Evolutionary conservation across 2,888 invertebrate species (phyloP).

Genomic region (Hoplodrina blanda): DNA sequence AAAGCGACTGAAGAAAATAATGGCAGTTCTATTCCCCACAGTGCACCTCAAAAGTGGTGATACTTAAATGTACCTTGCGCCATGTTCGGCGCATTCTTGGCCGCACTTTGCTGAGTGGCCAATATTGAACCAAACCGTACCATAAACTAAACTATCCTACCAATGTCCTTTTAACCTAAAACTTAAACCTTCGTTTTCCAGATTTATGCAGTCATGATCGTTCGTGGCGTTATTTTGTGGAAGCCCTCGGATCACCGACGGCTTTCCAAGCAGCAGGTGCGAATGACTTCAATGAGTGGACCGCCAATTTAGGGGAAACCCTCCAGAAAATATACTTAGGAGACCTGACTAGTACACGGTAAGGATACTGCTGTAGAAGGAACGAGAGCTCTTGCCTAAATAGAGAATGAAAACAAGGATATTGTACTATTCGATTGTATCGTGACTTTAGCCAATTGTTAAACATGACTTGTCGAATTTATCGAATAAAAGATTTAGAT

Average conservation of each 20-base stretch:
- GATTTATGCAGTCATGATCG: slow-evolving; percentile 91
- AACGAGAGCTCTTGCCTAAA: neutral
- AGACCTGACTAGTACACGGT: slow-evolving; percentile 81
- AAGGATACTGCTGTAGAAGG: slow-evolving; percentile 16
- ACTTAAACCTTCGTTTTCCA: slow-evolving; percentile 60
- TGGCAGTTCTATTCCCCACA: too few species aligned
- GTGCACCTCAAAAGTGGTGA: too few species aligned
- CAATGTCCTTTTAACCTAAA: neutral
- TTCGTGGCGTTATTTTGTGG: slow-evolving; percentile 90
- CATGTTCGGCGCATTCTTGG: too few species aligned
- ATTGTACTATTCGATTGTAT: neutral
- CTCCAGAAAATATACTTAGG: slow-evolving; percentile 77
- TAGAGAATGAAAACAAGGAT: neutral
- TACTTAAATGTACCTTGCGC: too few species aligned
- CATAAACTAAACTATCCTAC: neutral
- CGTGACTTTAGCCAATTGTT: neutral
- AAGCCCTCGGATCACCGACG: slow-evolving; percentile 83
- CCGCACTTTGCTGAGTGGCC: too few species aligned
- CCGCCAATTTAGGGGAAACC: slow-evolving; percentile 65
- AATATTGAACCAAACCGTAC: too few species aligned
- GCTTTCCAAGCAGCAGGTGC: slow-evolving; percentile 86
- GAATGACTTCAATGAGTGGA: slow-evolving; percentile 85
- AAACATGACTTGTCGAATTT: slow-evolving; percentile 1
- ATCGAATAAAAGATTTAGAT: neutral
- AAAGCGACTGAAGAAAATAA: neutral